These are phyloP conservation scores for Enteromius paludinosus DNA, from an alignment of 2,797 vertebrate species.

Conservation along the genomic window DNA sequence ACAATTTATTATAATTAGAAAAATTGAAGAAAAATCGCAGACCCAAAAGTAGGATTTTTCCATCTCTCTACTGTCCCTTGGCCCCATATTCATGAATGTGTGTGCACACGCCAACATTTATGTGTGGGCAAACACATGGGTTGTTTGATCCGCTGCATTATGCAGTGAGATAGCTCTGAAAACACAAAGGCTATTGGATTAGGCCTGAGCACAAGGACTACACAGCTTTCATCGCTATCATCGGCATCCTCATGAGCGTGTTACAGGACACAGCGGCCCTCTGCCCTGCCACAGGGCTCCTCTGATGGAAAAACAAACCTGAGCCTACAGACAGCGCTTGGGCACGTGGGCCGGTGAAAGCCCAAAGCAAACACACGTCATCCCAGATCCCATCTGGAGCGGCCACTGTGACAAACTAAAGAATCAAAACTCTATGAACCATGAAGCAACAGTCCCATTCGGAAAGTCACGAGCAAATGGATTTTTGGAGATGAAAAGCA, in stretches of 20 bases:
- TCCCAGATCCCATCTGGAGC: constrained; percentile 13
- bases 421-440: background rate
- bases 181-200: constrained; percentile 55
- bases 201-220: constrained; percentile 44
- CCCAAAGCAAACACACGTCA: constrained; percentile 50
- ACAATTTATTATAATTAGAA: background rate
- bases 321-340: constrained; percentile 46
- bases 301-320: constrained; percentile 50
- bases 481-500: constrained; percentile 2
- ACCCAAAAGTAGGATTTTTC: background rate
- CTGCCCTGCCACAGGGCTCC: constrained; percentile 15
- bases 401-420: background rate
- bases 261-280: constrained; percentile 29
- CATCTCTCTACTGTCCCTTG: constrained; percentile 1
- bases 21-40: background rate
- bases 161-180: constrained; percentile 40
- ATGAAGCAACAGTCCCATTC: background rate
- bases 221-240: constrained; percentile 40
- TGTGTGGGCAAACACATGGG: constrained; percentile 13
- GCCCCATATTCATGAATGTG: constrained; percentile 22
- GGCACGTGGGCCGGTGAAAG: constrained; percentile 49
- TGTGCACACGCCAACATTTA: constrained; percentile 29
- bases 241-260: constrained; percentile 16
- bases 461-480: background rate
- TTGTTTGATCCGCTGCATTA: constrained; percentile 51